These are phyloP conservation scores for Schizopygopsis pylzovi DNA, from an alignment of 2,797 vertebrate species.

Conservation along the genomic window DNA sequence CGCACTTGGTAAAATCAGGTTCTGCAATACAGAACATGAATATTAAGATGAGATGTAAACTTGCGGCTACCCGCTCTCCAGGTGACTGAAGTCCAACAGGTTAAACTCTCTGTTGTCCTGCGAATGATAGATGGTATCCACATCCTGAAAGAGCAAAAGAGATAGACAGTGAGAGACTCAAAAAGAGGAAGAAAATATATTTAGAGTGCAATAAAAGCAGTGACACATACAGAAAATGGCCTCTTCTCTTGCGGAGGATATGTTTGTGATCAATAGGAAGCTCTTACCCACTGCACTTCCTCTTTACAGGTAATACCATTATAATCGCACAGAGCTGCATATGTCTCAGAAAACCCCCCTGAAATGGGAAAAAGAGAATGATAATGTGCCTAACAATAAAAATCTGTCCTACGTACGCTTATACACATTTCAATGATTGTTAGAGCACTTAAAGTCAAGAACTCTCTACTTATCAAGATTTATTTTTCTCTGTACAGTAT, in stretches of 20 bases:
- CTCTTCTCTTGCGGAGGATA: neutral
- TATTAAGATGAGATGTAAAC: constrained; percentile 43
- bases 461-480: neutral
- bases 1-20: too few relatives aligned
- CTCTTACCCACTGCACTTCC: constrained; percentile 91
- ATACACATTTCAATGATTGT: neutral
- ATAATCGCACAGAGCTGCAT: constrained; percentile 91
- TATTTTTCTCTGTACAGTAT: neutral
- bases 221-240: neutral
- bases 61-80: constrained; percentile 85
- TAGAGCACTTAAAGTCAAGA: neutral
- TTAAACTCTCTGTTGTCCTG: constrained; percentile 93
- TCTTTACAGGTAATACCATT: constrained; percentile 91
- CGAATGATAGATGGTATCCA: constrained; percentile 94
- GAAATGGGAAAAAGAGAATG: constrained; percentile 57
- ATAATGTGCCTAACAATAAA: neutral
- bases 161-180: constrained; percentile 8
- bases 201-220: constrained; percentile 13
- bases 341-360: constrained; percentile 94
- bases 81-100: constrained; percentile 90
- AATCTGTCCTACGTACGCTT: neutral
- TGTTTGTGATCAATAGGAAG: constrained; percentile 3
- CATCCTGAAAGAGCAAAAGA: constrained; percentile 78
- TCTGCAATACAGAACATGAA: neutral
- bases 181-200: constrained; percentile 27